These are phyloP conservation scores for Diglossa cyanea DNA, from an alignment of 2,797 vertebrate species.

Conservation along the genomic window DNA sequence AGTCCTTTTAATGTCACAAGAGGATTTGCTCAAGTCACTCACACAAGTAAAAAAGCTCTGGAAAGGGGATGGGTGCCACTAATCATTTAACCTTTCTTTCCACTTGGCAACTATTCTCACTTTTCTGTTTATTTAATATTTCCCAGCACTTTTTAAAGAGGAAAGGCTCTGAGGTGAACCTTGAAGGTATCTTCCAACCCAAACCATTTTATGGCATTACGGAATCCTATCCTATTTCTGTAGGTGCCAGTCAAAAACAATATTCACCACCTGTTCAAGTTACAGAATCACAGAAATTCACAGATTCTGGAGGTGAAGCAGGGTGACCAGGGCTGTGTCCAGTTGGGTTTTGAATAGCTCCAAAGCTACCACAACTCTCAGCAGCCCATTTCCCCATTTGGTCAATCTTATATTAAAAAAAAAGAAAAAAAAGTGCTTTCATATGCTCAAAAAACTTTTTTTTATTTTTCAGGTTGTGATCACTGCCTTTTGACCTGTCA, in stretches of 20 bases:
- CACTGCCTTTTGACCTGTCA: neutral
- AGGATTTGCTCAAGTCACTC: neutral
- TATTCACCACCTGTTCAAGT: neutral
- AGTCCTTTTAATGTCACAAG: neutral
- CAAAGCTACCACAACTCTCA: neutral
- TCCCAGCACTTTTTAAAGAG: neutral
- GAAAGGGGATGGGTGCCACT: neutral
- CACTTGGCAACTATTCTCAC: neutral
- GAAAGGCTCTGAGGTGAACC: neutral
- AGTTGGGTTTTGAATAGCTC: neutral
- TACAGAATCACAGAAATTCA: neutral
- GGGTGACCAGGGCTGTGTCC: neutral
- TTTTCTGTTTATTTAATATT: neutral
- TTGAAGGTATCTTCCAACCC: neutral
- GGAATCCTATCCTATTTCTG: neutral
- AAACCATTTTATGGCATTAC: neutral
- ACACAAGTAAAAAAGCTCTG: neutral
- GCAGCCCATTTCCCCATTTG: rapidly evolving
- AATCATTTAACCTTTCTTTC: neutral
- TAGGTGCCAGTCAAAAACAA: neutral
- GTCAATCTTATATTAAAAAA: neutral
- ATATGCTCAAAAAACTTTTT: neutral
- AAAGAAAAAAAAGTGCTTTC: neutral
- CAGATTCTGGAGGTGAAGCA: neutral
- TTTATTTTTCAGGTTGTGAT: neutral